phyloP scores from a whole-genome alignment of 2,888 invertebrate species.

The Luffia ferchaultella region DNA sequence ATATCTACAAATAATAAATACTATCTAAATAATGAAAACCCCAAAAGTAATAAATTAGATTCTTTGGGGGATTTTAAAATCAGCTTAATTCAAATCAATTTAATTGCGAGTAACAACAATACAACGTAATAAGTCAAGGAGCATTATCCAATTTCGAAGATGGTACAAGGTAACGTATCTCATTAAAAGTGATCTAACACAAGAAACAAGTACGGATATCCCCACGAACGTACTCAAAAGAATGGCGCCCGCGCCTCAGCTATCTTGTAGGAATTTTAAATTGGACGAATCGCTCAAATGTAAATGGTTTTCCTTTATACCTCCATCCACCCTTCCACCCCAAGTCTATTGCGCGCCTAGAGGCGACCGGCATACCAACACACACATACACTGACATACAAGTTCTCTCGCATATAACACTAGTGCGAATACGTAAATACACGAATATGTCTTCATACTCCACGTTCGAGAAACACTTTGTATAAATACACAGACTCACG shows the following conservation, averaged over 20 bases:
- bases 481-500: constrained; percentile 21
- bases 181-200: background rate
- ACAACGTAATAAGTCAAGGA: too few species aligned
- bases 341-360: constrained; percentile 64
- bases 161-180: too few species aligned
- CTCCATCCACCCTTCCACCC: constrained; percentile 62
- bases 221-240: constrained; percentile 59
- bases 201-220: background rate
- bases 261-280: constrained; percentile 69
- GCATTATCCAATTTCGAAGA: too few species aligned
- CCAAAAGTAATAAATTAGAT: too few species aligned
- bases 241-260: constrained; percentile 65
- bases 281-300: constrained; percentile 70
- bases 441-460: constrained; percentile 60
- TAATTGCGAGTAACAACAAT: too few species aligned
- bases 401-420: constrained; percentile 44
- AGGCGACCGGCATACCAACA: constrained; percentile 64
- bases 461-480: constrained; percentile 48
- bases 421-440: constrained; percentile 65
- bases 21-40: too few species aligned
- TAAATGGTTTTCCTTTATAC: constrained; percentile 68
- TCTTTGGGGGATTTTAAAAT: too few species aligned
- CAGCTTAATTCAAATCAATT: too few species aligned
- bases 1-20: too few species aligned
- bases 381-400: constrained; percentile 45